phyloP scores from a whole-genome alignment of 2,797 vertebrate species.

The Onychomys arenicola region DNA sequence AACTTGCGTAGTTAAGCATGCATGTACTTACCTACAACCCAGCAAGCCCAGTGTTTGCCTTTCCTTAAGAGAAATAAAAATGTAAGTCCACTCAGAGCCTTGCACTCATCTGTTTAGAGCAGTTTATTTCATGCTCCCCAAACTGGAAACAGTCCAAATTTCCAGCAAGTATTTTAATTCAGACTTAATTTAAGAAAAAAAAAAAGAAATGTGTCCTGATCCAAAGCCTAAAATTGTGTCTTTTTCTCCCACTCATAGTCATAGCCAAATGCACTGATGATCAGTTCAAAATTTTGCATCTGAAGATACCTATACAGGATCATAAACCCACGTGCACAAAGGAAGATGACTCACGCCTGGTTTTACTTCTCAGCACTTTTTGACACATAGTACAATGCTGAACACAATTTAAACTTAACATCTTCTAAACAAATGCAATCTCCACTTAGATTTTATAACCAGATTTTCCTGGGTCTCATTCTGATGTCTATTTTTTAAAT shows the following conservation, averaged over 20 bases:
- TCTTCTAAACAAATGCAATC: conserved; percentile 79
- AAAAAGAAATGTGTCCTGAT: not conserved
- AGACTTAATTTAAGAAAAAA: conserved; percentile 50
- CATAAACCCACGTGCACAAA: not conserved
- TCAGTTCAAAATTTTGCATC: conserved; percentile 35
- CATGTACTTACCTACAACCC: not conserved
- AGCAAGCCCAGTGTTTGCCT: conserved; percentile 13
- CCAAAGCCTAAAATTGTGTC: not conserved
- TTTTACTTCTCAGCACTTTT: conserved; percentile 73
- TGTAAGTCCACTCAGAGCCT: conserved; percentile 38
- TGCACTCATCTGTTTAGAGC: conserved; percentile 42
- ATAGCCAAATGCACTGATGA: not conserved
- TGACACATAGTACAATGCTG: conserved; percentile 8
- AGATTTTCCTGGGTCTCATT: conserved; percentile 76
- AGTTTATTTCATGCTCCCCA: conserved; percentile 60
- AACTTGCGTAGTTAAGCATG: not conserved
- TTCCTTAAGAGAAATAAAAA: conserved; percentile 68
- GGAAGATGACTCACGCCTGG: conserved; percentile 53
- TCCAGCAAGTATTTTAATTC: conserved; percentile 70
- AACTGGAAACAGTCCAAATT: conserved; percentile 65
- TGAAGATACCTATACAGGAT: not conserved
- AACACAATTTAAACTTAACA: conserved; percentile 78
- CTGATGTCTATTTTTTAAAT: not conserved
- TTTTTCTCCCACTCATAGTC: conserved; percentile 19
- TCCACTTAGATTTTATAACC: conserved; percentile 78